Evolutionary conservation across 2,888 invertebrate species (phyloP).

Genomic region (Nineta flava): DNA sequence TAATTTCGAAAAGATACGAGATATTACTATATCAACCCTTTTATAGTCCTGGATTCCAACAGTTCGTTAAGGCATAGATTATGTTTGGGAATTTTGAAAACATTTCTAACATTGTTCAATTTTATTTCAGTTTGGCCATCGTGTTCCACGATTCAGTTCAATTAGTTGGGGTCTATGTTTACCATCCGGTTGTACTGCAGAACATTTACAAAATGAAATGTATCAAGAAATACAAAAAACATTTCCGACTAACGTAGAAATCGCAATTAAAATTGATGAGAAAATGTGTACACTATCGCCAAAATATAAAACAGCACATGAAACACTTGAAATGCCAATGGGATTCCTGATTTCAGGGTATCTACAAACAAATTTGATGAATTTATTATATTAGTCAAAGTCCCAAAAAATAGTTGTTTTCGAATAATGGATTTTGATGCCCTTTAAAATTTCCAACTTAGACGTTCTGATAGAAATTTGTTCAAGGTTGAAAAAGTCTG

Average conservation of each 20-base stretch:
- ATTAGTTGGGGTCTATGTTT: constrained; percentile 42
- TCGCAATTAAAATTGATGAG: constrained; percentile 17
- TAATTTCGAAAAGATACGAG: too few species aligned
- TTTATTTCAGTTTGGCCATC: constrained; percentile 34
- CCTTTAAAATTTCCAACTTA: too few species aligned
- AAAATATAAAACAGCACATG: constrained; percentile 6
- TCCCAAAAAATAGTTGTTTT: too few species aligned
- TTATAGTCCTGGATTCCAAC: too few species aligned
- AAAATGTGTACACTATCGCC: constrained; percentile 17
- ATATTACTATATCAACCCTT: too few species aligned
- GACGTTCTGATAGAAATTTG: too few species aligned
- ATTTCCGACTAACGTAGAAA: constrained; percentile 9
- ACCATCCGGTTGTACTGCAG: constrained; percentile 35
- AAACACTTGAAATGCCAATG: not conserved
- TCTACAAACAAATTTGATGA: not conserved
- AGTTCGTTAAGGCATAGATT: too few species aligned
- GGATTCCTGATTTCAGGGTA: constrained; percentile 17
- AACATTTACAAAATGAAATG: constrained; percentile 34
- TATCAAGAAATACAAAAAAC: constrained; percentile 11
- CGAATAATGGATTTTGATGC: too few species aligned
- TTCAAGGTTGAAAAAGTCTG: too few species aligned
- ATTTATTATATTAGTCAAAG: too few species aligned
- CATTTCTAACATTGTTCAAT: too few species aligned
- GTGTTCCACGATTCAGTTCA: constrained; percentile 38
- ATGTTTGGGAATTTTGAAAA: too few species aligned